Evolutionary conservation across 2,797 vertebrate genomes (phyloP), one percentile per base, ranked within the genome.

Genomic region (Spinibarbus caldwelli): DNA sequence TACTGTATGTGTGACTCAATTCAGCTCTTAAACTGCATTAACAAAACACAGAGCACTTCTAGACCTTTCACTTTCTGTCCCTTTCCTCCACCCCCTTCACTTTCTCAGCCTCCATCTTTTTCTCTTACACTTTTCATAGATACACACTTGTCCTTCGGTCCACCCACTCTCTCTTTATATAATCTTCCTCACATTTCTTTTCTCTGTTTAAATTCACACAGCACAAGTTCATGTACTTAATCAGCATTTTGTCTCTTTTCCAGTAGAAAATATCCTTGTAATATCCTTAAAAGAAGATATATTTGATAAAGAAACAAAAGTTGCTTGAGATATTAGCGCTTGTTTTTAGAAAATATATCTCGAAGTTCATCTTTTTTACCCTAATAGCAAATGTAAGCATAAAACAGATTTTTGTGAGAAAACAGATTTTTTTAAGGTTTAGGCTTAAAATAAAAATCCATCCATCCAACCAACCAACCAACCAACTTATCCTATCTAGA

Each of bases 101-200:
- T 57, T 77, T 86, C 71, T 66, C 78, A 81, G 57, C 79, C 36
- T 86, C 64, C 72, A 66, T 59, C 38, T 70, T 68, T 68, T 41
- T 78, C 68, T 79, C 52, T 47, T 83, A 36, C 52, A 72, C 80
- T 59, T 77, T 78, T 78, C 70, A 76, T 38, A 26, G 66, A 71
- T 23, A 57, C 38, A 68, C 43, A 54, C 68, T 68, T 26, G 57
- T 80, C 77, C 72, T 80, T 67, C 49, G 4, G 68, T 87, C 73
- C 73, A 75, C 83, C 80, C 80, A 82, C 84, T 76, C 86, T 57
- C 75, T 80, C 23, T 78, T 82, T 85, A 78, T 72, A 62, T 78
- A 84, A 84, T 78, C 49, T 43, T 77, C 15, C 59, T 78, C 66
- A 45, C 47, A 82, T 49, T 81, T 85, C 31, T 23, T n/a, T 59